Evolutionary conservation across 2,113 vertebrate species (phyloP), one percentile per base, ranked within the genome.

Genomic region (Trogon surrucura): DNA sequence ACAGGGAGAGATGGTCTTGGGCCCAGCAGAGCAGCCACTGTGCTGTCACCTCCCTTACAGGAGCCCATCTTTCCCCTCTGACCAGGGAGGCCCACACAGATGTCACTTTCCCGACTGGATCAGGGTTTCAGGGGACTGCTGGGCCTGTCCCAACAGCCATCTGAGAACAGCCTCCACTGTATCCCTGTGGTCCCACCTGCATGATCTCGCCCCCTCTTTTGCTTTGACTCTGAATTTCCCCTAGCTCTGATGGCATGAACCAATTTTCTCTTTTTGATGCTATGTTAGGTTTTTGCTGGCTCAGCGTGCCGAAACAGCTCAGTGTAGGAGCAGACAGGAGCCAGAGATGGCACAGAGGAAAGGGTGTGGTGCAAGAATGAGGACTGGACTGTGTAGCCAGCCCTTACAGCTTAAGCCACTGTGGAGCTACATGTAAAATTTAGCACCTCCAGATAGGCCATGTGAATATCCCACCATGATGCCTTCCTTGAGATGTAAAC

Each of bases 341-440:
- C 14, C 56, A 60, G 57, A 84, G 38, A 58, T 0, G 0, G 65
- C 70, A 19, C 0, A 3, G 56, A 65, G 16, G 48, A 65, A 56
- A 3, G 4, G 13, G 2, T 16, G 13, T 20, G 75, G 53, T 0
- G 2, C 47, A 75, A 67, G n/a, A 61, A 41, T 0, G 0, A 60
- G 29, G 32, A 30, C 51, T 44, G n/a, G 65, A 54, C 61, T 4
- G 10, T 0, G 0, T 11, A 70, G 44, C 27, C 51, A 93, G 56
- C 20, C 45, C 11, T 13, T 66, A 47, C 61, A 44, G 22, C 36
- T 56, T 12, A 9, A 62, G 13, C 50, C 30, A 20, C 47, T 6
- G 6, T 4, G 9, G 22, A 82, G 66, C 53, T 84, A 44, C 81
- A 75, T 57, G 70, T 15, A 22, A n/a, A 60, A 70, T 72, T 56